phyloP scores from a whole-genome alignment of 1,140 invertebrate genomes.

The Zaprionus ghesquierei region DNA sequence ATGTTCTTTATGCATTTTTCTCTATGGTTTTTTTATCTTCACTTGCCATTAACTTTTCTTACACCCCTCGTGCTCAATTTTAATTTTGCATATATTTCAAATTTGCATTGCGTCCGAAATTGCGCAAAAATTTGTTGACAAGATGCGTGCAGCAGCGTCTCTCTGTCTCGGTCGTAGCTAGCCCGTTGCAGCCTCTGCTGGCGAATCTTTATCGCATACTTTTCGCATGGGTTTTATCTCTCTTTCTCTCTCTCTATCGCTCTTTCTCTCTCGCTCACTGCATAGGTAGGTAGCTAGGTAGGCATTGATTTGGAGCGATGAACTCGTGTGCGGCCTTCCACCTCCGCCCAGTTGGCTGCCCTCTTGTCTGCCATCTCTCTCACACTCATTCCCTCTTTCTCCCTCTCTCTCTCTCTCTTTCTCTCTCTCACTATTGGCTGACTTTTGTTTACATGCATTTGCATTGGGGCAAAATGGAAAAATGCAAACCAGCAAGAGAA shows the following conservation, averaged over 20 bases:
- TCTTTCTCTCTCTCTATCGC: not conserved
- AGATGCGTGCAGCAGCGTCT: constrained; percentile 33
- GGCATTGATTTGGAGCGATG: constrained; percentile 82
- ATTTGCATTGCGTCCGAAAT: constrained; percentile 39
- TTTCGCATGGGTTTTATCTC: not conserved
- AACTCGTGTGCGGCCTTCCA: constrained; percentile 54
- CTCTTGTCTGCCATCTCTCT: not conserved
- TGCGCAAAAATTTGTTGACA: constrained; percentile 41
- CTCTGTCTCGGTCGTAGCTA: not conserved
- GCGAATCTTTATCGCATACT: not conserved
- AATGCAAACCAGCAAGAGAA: constrained; percentile 33
- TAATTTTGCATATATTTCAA: constrained; percentile 18
- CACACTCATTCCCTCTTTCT: not conserved
- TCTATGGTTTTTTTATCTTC: not conserved
- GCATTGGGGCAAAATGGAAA: constrained; percentile 50
- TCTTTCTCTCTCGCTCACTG: not conserved
- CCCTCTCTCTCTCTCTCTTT: not conserved
- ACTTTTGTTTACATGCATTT: constrained; percentile 51
- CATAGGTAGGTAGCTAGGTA: constrained; percentile 21
- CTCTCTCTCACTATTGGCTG: no score
- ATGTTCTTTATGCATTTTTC: no score
- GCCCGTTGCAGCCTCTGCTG: not conserved
- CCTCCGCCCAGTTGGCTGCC: constrained; percentile 15
- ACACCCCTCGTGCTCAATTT: not conserved
- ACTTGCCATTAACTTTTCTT: not conserved